These are phyloP conservation scores for Falcaria lacertinaria DNA, from an alignment of 2,888 invertebrate species.

Conservation along the genomic window DNA sequence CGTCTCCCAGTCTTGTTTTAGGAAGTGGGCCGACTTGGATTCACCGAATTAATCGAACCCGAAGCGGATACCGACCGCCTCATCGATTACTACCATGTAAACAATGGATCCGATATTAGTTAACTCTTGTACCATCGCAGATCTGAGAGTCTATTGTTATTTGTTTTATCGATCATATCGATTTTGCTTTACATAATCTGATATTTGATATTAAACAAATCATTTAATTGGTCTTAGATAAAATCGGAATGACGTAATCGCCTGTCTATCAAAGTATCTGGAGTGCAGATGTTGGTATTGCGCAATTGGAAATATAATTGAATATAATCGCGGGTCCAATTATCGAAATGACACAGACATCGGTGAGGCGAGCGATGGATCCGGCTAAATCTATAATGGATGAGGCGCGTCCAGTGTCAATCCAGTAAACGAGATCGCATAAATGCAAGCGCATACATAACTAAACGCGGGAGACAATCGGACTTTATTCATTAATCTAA, in stretches of 20 bases:
- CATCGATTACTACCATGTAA: conserved; percentile 7
- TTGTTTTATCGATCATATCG: not conserved
- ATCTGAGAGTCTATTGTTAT: not conserved
- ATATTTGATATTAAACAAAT: conserved; percentile 48
- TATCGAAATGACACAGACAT: conserved; percentile 74
- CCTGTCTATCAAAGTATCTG: conserved; percentile 62
- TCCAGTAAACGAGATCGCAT: conserved; percentile 72
- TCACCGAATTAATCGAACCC: conserved; percentile 54
- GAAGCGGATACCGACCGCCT: conserved; percentile 26
- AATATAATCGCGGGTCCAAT: conserved; percentile 50
- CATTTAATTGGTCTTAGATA: conserved; percentile 60
- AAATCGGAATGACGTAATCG: conserved; percentile 55
- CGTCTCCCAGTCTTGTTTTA: conserved; percentile 76
- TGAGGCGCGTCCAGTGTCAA: conserved; percentile 70
- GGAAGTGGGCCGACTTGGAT: conserved; percentile 71
- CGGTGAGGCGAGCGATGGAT: conserved; percentile 56
- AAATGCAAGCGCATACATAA: conserved; percentile 61
- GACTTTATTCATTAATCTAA: conserved; percentile 57
- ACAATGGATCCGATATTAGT: conserved; percentile 5
- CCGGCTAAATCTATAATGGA: conserved; percentile 75
- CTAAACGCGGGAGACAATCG: conserved; percentile 44
- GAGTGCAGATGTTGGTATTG: conserved; percentile 61
- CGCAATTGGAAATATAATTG: conserved; percentile 55
- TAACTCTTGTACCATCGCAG: not conserved
- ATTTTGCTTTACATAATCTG: conserved; percentile 13